Percentiles rank a stretch among this genome's conserved stretches.
Conservation (phyloP, 2,797 vertebrate genomes). For the Takifugu ocellatus region DNA sequence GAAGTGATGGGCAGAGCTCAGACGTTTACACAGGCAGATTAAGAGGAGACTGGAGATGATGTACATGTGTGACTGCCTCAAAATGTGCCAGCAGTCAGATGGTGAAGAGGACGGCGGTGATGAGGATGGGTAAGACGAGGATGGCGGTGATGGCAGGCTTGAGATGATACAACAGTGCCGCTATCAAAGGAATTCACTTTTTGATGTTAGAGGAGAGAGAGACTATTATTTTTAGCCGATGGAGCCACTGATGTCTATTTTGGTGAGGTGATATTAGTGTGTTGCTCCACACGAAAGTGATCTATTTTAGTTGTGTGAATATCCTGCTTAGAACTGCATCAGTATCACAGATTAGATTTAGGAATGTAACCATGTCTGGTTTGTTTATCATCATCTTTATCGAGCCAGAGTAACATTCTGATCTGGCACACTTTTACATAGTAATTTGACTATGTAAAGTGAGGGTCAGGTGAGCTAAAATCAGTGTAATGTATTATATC, state of each 20-base stretch:
- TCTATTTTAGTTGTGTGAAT: neutral
- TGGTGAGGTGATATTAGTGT: neutral
- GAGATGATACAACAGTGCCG: neutral
- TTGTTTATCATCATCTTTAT: too few species aligned
- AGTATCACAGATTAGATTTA: too few species aligned
- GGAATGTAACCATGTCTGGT: too few species aligned
- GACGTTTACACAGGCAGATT: constrained; percentile 1
- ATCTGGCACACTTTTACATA: too few species aligned
- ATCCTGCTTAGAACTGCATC: too few species aligned
- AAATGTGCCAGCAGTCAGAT: constrained; percentile 42
- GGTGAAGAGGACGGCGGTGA: constrained; percentile 12
- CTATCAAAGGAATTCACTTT: constrained; percentile 8
- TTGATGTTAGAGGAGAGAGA: constrained; percentile 4
- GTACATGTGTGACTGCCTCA: constrained; percentile 68
- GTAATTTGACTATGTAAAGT: too few species aligned
- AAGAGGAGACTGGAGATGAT: constrained; percentile 50
- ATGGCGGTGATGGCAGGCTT: neutral
- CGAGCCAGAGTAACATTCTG: too few species aligned
- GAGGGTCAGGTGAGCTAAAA: too few species aligned
- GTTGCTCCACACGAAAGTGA: neutral
- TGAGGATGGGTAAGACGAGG: constrained; percentile 32
- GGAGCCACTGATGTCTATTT: constrained; percentile 5
- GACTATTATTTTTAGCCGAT: constrained; percentile 38
- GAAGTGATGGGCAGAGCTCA: constrained; percentile 3
- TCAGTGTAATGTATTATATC: too few species aligned